Conservation (phyloP, 2,888 invertebrate genomes). For the Papilio gigon region DNA sequence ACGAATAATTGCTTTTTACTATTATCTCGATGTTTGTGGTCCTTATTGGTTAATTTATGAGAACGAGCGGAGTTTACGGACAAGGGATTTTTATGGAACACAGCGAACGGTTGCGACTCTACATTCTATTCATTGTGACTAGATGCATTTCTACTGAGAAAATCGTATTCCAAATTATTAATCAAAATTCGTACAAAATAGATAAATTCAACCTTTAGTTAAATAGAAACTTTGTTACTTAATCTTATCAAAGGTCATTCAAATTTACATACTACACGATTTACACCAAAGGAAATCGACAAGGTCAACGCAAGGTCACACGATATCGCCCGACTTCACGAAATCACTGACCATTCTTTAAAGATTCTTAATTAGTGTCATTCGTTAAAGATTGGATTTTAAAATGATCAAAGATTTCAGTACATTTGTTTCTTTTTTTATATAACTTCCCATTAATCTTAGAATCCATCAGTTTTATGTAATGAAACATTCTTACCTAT, state of each 20-base stretch:
- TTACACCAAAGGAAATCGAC: slow-evolving; percentile 16
- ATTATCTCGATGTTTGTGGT: too few species aligned
- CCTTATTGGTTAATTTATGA: too few species aligned
- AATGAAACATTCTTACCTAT: too few species aligned
- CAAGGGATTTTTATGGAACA: too few species aligned
- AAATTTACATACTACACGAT: slow-evolving; percentile 16
- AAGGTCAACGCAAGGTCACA: slow-evolving; percentile 26
- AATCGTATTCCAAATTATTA: not conserved
- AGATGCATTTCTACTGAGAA: slow-evolving; percentile 6
- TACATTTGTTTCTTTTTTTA: not conserved
- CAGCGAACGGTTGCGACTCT: too few species aligned
- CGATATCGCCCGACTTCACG: not conserved
- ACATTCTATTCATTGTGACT: too few species aligned
- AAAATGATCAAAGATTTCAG: not conserved
- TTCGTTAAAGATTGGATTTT: too few species aligned
- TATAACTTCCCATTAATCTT: not conserved
- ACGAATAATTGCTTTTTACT: too few species aligned
- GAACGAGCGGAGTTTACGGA: too few species aligned
- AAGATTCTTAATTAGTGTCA: not conserved
- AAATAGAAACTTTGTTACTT: not conserved
- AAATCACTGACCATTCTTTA: not conserved
- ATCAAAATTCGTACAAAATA: slow-evolving; percentile 8
- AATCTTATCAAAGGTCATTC: slow-evolving; percentile 21
- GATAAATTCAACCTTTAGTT: not conserved
- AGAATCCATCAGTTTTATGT: too few species aligned